Evolutionary conservation across 1,140 invertebrate species (phyloP), one percentile per base, ranked within the genome.

Genomic region (Ostrea denselamellosa): DNA sequence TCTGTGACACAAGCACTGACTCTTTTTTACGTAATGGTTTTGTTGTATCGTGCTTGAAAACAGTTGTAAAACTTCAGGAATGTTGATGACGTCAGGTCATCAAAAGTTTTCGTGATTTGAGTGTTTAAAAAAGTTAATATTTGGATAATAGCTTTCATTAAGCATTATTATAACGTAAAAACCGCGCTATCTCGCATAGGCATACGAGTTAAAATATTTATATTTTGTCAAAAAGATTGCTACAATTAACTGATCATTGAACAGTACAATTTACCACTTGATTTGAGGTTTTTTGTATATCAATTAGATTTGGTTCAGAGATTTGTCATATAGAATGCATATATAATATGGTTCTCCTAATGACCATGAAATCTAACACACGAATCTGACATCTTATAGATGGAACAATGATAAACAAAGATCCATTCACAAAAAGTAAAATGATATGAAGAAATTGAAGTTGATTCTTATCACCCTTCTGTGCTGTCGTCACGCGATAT

Each of bases 341-440:
- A 28, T 28, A 77, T 77, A 28, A 9, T 34, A 77, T 25, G 28
- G 68, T 1, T 62, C 34, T 62, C n/a, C 14, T 62, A 19, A 62
- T n/a, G 58, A n/a, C n/a, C n/a, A 17, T 17, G 58, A 62, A 19
- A 62, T 62, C 58, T 62, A 19, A n/a, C 58, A 62, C n/a, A n/a
- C 58, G n/a, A 12, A 62, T 77, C 28, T 77, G 68, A 77, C 68
- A 77, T 77, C 14, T 28, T 77, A 22, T 34, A 28, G 68, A 77
- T 77, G 8, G 28, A 25, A 77, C 25, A 77, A 28, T 34, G 68
- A 77, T 77, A 77, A 77, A n/a, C n/a, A 34, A 9, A 34, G 28
- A 28, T 28, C 28, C 22, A 28, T 77, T 77, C 58, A 62, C 14
- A 62, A 62, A n/a, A 19, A 62, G 28, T 25, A 77, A 77, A 77